Evolutionary conservation across 2,113 vertebrate genomes (phyloP).

Genomic region (Seriola quinqueradiata): DNA sequence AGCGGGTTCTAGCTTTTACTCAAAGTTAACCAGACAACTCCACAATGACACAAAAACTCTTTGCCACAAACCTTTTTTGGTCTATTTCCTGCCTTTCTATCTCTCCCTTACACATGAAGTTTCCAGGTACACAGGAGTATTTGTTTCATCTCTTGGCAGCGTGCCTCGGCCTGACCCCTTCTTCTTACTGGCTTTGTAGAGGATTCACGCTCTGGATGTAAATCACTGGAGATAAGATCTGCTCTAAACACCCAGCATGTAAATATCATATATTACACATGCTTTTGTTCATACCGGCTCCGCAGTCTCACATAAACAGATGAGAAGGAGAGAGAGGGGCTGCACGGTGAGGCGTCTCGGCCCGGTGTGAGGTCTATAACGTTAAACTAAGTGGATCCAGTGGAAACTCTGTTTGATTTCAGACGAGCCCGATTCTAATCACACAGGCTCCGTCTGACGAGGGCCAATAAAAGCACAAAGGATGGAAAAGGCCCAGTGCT

Average conservation of each 20-base stretch:
- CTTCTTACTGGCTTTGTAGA: not conserved
- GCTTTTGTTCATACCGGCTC: not conserved
- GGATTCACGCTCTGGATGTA: not conserved
- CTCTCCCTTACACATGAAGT: too few species aligned
- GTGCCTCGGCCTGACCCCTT: not conserved
- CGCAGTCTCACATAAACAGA: not conserved
- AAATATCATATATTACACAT: slow-evolving; percentile 4
- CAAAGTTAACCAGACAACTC: too few species aligned
- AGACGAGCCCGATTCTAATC: slow-evolving; percentile 24
- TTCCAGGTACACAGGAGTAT: too few species aligned
- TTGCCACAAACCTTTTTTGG: too few species aligned
- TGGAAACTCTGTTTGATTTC: slow-evolving; percentile 44
- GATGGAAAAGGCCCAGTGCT: slow-evolving; percentile 36
- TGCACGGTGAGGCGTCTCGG: not conserved
- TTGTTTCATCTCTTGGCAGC: not conserved
- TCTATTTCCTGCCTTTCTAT: too few species aligned
- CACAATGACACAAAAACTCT: too few species aligned
- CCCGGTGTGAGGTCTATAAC: slow-evolving; percentile 46
- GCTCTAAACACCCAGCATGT: not conserved
- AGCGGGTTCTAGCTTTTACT: too few species aligned
- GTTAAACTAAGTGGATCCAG: slow-evolving; percentile 45
- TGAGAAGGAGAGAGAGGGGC: not conserved
- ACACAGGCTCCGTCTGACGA: slow-evolving; percentile 16
- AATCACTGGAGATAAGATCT: slow-evolving; percentile 16
- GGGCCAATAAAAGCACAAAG: slow-evolving; percentile 56